Base-by-base conservation (phyloP, 2,113 vertebrate genomes). In the Rana temporaria region DNA sequence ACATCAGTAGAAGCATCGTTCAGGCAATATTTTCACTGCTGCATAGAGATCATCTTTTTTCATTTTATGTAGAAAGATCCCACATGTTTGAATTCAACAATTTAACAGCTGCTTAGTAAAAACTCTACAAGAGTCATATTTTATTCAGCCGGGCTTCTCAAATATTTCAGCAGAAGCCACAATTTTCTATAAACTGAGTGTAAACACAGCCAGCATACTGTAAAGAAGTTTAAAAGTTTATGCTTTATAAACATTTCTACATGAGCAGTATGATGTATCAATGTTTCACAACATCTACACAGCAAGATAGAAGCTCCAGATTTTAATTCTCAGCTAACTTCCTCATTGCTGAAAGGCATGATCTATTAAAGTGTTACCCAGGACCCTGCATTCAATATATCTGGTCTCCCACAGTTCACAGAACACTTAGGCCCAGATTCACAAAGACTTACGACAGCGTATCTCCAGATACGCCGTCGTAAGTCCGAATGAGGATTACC, bases 41-140 rank as follows among this genome's bases (percentile, higher is more conserved):
- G 55, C 53, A 15, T 38, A 38, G 1, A 4, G 16, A 32, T 26
- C 16, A 26, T 19, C 8, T 19, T 9, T 19, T 32, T 57, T 57
- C 4, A 34, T 59, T 22, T 34, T 32, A 32, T 18, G 48, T 73
- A 55, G 11, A 30, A 48, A 69, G 20, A 30, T 34, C 70, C 26
- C 18, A 53, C 20, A 22, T 52, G 69, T 57, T 72, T 72, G 69
- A 72, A 56, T 52, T 73, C 19, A 32, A 60, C 52, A 60, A 38
- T 74, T 60, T 38, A 74, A 19, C 71, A 74, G 71, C 30, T 74
- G 56, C 32, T 74, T 60, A n/a, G 30, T 34, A 18, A 74, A 38
- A 74, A 72, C 57, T 73, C 55, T 38, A 56, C 32, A 38, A 38
- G n/a, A 60, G 22, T 75, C 57, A 75, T 75, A 32, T 59, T 75